These are phyloP conservation scores for Hoplias malabaricus DNA, from an alignment of 2,113 vertebrate genomes.

Conservation along the genomic window DNA sequence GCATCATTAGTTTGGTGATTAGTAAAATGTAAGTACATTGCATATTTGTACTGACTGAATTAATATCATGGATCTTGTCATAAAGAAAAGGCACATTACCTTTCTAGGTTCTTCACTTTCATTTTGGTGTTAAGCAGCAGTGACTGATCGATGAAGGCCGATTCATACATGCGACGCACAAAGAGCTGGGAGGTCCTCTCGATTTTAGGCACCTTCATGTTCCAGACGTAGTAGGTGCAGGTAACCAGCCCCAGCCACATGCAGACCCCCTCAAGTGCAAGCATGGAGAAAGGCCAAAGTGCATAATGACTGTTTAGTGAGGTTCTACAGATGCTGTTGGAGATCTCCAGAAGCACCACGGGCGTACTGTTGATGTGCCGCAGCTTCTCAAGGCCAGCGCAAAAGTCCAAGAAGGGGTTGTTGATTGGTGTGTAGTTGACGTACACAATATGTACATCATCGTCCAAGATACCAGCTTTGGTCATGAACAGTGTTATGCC, in stretches of 20 bases:
- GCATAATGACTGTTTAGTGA: conserved; percentile 66
- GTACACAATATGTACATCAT: accelerated
- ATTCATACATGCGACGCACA: conserved; percentile 77
- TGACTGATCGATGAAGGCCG: conserved; percentile 78
- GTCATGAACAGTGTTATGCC: conserved; percentile 68
- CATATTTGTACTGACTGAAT: too few relatives aligned
- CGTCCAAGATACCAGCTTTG: conserved; percentile 20
- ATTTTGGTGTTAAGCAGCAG: conserved; percentile 77
- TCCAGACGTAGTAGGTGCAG: conserved; percentile 76
- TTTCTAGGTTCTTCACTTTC: conserved; percentile 57
- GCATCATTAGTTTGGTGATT: too few relatives aligned
- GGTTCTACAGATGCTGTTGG: conserved; percentile 73
- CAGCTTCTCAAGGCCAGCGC: conserved; percentile 47
- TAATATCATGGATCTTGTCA: too few relatives aligned
- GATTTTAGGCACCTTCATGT: conserved; percentile 74
- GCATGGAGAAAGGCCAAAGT: conserved; percentile 70
- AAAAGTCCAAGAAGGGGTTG: conserved; percentile 57
- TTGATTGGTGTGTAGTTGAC: background rate
- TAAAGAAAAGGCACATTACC: too few relatives aligned
- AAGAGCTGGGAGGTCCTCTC: conserved; percentile 79
- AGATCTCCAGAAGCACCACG: conserved; percentile 66
- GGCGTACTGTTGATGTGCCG: conserved; percentile 51
- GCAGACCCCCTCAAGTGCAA: conserved; percentile 71
- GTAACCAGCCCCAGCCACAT: conserved; percentile 74
- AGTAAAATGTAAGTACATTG: too few relatives aligned